A percentile compares a stretch with the other conserved stretches of the same genome.
phyloP scores from a whole-genome alignment of 2,113 vertebrate genomes.

The Triplophysa tibetana region DNA sequence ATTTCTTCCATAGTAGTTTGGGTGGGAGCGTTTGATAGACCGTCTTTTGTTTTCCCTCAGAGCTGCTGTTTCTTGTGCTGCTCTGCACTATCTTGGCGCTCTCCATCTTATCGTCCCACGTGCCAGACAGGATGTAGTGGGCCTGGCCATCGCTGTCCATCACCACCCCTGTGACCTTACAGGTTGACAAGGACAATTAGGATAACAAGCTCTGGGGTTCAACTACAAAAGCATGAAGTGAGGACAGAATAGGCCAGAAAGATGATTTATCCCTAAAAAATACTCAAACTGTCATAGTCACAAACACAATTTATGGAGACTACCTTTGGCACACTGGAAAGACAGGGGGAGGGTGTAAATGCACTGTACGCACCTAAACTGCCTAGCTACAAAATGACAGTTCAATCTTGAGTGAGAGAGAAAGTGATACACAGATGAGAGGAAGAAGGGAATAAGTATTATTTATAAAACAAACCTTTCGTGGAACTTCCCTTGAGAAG shows the following conservation, averaged over 20 bases:
- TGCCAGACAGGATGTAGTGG: constrained; percentile 93
- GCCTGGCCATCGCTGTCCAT: constrained; percentile 81
- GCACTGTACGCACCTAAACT: too few relatives aligned
- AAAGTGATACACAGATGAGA: background rate
- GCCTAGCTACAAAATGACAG: too few relatives aligned
- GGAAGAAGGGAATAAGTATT: background rate
- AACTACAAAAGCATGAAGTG: background rate
- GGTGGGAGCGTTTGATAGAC: constrained; percentile 93
- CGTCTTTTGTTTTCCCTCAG: constrained; percentile 91
- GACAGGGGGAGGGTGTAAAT: background rate
- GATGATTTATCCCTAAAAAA: background rate
- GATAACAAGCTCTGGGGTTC: background rate
- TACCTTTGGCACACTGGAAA: background rate
- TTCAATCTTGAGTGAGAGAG: background rate
- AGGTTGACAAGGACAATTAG: background rate
- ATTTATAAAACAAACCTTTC: constrained; percentile 79
- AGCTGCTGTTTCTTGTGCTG: constrained; percentile 79
- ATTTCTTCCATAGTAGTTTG: constrained; percentile 95
- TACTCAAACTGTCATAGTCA: background rate
- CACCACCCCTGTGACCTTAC: constrained; percentile 92
- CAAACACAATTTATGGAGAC: background rate
- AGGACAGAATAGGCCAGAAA: background rate
- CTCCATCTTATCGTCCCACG: constrained; percentile 97
- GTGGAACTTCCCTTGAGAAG: constrained; percentile 93
- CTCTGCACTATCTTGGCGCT: constrained; percentile 92